Evolutionary conservation across 2,888 invertebrate species (phyloP).

Genomic region (Caenorhabditis sp.): DNA sequence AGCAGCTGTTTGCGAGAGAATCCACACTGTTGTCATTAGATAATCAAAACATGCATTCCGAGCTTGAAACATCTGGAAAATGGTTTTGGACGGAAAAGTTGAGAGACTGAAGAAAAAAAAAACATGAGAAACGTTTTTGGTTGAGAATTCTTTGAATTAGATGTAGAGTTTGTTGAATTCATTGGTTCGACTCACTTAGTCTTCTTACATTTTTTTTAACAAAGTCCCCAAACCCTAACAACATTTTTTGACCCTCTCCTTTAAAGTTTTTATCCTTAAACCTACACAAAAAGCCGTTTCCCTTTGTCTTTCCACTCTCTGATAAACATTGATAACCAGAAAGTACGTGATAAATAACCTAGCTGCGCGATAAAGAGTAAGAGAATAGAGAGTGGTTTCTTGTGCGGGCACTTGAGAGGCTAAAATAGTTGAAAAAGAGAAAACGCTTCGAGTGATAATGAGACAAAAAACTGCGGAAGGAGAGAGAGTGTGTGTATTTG

Average conservation of each 20-base stretch:
- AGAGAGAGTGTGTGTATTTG: conserved; percentile 40
- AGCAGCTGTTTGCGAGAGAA: conserved; percentile 1
- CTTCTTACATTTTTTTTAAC: no score
- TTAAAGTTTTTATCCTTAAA: background rate
- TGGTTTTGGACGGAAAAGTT: background rate
- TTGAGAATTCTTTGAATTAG: no score
- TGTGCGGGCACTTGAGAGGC: conserved; percentile 60
- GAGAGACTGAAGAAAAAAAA: no score
- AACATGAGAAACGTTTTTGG: no score
- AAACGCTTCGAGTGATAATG: conserved; percentile 58
- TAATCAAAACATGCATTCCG: background rate
- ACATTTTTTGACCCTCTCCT: conserved; percentile 36
- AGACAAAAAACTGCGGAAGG: conserved; percentile 54
- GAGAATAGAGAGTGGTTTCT: conserved; percentile 39
- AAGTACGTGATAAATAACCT: conserved; percentile 62
- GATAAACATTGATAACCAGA: conserved; percentile 61
- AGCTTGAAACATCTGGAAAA: background rate
- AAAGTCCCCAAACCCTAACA: background rate
- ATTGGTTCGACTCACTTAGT: no score
- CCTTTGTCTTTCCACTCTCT: conserved; percentile 13
- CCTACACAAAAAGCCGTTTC: conserved; percentile 2
- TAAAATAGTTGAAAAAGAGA: conserved; percentile 38
- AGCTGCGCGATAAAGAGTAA: conserved; percentile 36
- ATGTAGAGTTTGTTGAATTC: no score
- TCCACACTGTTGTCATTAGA: background rate